phyloP scores from a whole-genome alignment of 1,140 invertebrate genomes.

The Drosophila tristis region DNA sequence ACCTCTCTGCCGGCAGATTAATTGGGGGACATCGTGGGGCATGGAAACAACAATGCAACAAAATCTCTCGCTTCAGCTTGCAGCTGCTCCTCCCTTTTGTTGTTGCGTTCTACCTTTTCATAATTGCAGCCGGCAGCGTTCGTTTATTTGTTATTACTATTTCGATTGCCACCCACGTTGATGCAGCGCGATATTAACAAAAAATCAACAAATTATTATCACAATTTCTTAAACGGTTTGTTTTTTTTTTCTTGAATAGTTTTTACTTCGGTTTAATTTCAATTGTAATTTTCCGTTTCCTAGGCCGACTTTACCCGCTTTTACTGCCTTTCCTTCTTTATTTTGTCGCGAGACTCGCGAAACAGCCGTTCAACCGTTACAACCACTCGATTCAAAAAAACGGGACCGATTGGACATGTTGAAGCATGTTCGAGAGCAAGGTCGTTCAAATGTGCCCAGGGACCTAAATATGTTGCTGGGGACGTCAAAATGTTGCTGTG shows the following conservation, averaged over 20 bases:
- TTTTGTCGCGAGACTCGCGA: not conserved
- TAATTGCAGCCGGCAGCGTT: too few relatives aligned
- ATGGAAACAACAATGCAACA: conserved; percentile 1
- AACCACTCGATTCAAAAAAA: not conserved
- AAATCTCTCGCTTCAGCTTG: not conserved
- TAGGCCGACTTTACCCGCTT: conserved; percentile 20
- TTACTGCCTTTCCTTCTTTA: not conserved
- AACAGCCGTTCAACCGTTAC: not conserved
- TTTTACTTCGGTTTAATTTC: conserved; percentile 7
- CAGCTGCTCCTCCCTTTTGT: too few relatives aligned
- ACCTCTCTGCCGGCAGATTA: conserved; percentile 25
- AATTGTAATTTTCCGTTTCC: conserved; percentile 7
- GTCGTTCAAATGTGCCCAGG: too few relatives aligned
- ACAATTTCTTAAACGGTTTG: conserved; percentile 50
- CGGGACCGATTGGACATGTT: too few relatives aligned
- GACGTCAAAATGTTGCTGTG: too few relatives aligned
- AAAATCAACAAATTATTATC: conserved; percentile 35
- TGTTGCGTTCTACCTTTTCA: too few relatives aligned
- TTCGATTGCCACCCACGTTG: too few relatives aligned
- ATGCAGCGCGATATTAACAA: conserved; percentile 9
- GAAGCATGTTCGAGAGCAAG: too few relatives aligned
- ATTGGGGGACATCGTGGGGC: not conserved
- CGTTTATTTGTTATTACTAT: too few relatives aligned
- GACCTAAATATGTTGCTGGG: too few relatives aligned
- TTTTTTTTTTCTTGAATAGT: conserved; percentile 35